These are phyloP conservation scores for Drosophila pruinosa DNA, from an alignment of 1,140 invertebrate genomes.

Conservation along the genomic window DNA sequence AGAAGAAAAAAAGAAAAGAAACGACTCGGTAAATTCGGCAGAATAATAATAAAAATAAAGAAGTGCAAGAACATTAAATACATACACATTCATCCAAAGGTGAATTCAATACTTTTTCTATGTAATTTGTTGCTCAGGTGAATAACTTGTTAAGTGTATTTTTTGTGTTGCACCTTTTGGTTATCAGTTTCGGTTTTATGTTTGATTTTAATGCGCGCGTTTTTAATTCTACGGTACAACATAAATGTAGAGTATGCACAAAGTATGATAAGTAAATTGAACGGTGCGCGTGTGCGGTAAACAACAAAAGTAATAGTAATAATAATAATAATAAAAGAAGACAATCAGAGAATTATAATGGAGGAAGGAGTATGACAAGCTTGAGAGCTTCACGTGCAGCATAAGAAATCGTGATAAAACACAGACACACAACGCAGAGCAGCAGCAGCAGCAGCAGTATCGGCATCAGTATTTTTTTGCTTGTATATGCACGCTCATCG, in stretches of 20 bases:
- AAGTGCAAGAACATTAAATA: slow-evolving; percentile 11
- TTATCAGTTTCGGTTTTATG: slow-evolving; percentile 12
- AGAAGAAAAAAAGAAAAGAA: slow-evolving; percentile 1
- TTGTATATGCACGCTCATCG: slow-evolving; percentile 39
- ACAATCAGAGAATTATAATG: slow-evolving; percentile 36
- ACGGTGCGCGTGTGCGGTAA: slow-evolving; percentile 24
- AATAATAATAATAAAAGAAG: slow-evolving; percentile 1
- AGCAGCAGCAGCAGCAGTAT: slow-evolving; percentile 26
- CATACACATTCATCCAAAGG: no score
- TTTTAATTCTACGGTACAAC: no score
- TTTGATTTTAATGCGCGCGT: slow-evolving; percentile 12
- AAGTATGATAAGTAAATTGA: slow-evolving; percentile 5
- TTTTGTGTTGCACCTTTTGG: slow-evolving; percentile 10
- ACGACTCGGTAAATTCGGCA: slow-evolving; percentile 26
- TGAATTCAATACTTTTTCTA: slow-evolving; percentile 18
- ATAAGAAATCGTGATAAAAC: slow-evolving; percentile 52
- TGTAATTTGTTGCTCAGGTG: slow-evolving; percentile 7
- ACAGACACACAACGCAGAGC: slow-evolving; percentile 13
- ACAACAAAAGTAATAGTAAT: slow-evolving; percentile 17
- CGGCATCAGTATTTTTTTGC: slow-evolving; percentile 13
- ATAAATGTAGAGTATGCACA: neutral
- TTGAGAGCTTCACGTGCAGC: slow-evolving; percentile 41
- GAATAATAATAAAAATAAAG: slow-evolving; percentile 10
- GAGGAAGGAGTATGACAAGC: slow-evolving; percentile 36
- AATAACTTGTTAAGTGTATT: neutral